Conservation (phyloP, 2,888 invertebrate genomes). For the Cantharis flavilabris region DNA sequence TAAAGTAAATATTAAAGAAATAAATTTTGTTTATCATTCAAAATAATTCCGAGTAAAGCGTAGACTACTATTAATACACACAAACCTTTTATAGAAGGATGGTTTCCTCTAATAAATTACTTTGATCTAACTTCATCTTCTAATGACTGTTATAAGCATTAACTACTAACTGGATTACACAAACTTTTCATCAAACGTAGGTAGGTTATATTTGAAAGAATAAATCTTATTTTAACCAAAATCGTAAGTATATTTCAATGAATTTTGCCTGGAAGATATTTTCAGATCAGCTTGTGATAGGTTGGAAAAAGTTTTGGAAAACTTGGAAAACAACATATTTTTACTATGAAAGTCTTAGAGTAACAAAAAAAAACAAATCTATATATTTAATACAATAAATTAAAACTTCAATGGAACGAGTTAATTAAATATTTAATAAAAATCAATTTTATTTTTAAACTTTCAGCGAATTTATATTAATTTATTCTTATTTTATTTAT, state of each 20-base stretch:
- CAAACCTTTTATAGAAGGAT: neutral
- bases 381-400: too few species aligned
- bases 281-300: too few species aligned
- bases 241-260: neutral
- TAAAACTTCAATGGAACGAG: too few species aligned
- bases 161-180: neutral
- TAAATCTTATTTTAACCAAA: neutral
- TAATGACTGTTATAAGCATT: neutral
- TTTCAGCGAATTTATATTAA: too few species aligned
- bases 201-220: neutral
- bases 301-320: too few species aligned
- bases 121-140: neutral
- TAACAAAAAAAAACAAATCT: too few species aligned
- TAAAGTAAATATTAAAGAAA: slow-evolving; percentile 19
- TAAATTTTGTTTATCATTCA: slow-evolving; percentile 2
- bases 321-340: too few species aligned
- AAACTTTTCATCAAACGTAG: neutral
- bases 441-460: too few species aligned
- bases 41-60: neutral
- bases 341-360: too few species aligned
- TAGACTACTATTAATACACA: neutral
- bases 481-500: too few species aligned
- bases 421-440: too few species aligned
- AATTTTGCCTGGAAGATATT: too few species aligned
- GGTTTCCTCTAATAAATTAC: neutral